phyloP scores from a whole-genome alignment of 2,113 vertebrate genomes.

The Chloroceryle aenea region DNA sequence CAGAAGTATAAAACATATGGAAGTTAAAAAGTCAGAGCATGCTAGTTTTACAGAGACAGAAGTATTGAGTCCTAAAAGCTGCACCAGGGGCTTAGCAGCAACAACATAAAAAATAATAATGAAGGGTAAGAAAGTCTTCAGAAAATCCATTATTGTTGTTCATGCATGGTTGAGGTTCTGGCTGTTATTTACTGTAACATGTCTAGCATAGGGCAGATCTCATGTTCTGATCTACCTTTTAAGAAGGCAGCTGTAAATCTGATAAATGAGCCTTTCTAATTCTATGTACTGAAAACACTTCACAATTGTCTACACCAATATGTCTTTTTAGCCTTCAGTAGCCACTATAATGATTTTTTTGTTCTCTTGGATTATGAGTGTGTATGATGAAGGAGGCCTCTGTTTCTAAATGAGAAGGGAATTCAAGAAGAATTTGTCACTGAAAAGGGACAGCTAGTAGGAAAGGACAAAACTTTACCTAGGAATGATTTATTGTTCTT shows the following conservation, averaged over 20 bases:
- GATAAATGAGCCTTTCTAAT: background rate
- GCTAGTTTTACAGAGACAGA: background rate
- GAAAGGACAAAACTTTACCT: background rate
- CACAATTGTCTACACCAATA: background rate
- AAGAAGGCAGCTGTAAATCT: constrained; percentile 26
- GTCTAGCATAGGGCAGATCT: background rate
- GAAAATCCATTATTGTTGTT: background rate
- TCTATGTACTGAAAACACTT: background rate
- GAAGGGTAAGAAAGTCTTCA: background rate
- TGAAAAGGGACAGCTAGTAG: background rate
- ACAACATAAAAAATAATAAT: background rate
- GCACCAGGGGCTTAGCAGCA: background rate
- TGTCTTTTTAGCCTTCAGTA: background rate
- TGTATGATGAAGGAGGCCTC: background rate
- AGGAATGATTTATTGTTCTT: background rate
- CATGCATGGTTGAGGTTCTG: background rate
- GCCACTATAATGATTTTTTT: constrained; percentile 24
- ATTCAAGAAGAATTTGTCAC: constrained; percentile 29
- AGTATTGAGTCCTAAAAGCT: background rate
- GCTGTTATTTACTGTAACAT: background rate
- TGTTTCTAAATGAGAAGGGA: constrained; percentile 32
- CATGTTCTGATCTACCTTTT: background rate
- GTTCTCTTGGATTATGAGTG: constrained; percentile 17
- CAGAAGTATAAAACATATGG: background rate
- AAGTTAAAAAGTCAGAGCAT: background rate